phyloP scores from a whole-genome alignment of 2,113 vertebrate genomes.

The Siphamia tubifer region DNA sequence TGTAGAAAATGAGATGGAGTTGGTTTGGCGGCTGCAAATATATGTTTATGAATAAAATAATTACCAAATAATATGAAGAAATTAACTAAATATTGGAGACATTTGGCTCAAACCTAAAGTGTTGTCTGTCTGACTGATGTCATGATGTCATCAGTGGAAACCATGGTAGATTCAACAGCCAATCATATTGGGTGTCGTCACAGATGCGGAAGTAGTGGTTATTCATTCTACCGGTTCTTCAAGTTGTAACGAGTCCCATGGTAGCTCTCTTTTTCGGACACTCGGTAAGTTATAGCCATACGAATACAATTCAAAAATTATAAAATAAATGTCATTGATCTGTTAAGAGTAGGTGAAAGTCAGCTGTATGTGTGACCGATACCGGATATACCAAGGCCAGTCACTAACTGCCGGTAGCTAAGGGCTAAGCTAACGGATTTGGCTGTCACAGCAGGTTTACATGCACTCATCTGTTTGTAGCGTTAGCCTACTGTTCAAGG shows the following conservation, averaged over 20 bases:
- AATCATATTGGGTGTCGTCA: constrained; percentile 8
- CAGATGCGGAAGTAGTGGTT: constrained; percentile 51
- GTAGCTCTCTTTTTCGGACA: constrained; percentile 21
- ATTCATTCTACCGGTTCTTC: constrained; percentile 56
- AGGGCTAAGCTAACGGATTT: constrained; percentile 57
- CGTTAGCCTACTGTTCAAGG: constrained; percentile 43
- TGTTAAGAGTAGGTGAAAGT: no score
- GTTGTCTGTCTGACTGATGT: no score
- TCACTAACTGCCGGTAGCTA: constrained; percentile 22
- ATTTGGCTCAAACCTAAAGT: no score
- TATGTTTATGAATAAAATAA: no score
- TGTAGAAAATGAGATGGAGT: no score
- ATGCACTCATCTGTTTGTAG: background rate
- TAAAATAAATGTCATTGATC: no score
- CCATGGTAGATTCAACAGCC: background rate
- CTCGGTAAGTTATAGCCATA: constrained; percentile 37
- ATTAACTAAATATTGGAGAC: no score
- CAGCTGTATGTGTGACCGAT: no score
- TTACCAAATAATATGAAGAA: no score
- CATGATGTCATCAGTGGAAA: no score
- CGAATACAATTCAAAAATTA: fast-evolving
- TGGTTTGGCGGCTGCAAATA: no score
- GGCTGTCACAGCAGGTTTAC: constrained; percentile 24
- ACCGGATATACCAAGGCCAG: constrained; percentile 23
- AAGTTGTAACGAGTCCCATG: constrained; percentile 50